Evolutionary conservation across 92 coral and sea anemone species (phyloP).

Genomic region (Actinernus sp.): DNA sequence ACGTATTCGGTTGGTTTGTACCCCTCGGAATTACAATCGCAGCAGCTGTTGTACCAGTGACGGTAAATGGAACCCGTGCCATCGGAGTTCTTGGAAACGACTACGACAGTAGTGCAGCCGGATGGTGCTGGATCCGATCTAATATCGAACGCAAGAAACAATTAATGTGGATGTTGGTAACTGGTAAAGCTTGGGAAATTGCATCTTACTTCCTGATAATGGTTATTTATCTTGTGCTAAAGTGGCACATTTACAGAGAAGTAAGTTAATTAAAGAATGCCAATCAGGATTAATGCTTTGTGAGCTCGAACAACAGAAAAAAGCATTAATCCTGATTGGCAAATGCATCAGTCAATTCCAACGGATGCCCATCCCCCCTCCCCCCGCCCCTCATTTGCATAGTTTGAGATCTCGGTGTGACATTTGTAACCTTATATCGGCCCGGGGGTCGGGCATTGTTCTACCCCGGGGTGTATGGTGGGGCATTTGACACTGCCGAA

Average conservation of each 20-base stretch:
- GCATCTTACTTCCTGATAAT: conserved; percentile 63
- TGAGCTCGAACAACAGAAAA: too few relatives aligned
- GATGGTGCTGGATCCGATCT: conserved; percentile 89
- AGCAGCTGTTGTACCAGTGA: conserved; percentile 18
- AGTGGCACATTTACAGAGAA: conserved; percentile 69
- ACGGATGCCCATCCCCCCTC: too few relatives aligned
- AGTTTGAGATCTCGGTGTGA: too few relatives aligned
- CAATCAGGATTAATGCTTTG: too few relatives aligned
- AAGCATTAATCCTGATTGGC: too few relatives aligned
- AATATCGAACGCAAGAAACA: background rate
- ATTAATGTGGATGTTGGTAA: conserved; percentile 79
- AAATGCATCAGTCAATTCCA: too few relatives aligned
- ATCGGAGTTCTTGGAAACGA: conserved; percentile 62
- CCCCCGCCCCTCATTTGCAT: too few relatives aligned
- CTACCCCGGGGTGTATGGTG: too few relatives aligned
- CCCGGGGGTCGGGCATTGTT: too few relatives aligned
- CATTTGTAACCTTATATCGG: too few relatives aligned
- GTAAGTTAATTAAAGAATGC: too few relatives aligned
- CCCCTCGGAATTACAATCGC: conserved; percentile 63
- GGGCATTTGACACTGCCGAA: too few relatives aligned
- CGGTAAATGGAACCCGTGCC: background rate
- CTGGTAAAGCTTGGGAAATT: conserved; percentile 95
- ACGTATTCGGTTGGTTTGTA: conserved; percentile 77
- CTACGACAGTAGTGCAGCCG: conserved; percentile 47
- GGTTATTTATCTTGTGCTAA: conserved; percentile 58